Percentiles rank a stretch among this genome's conserved stretches.
These are phyloP conservation scores for Cyclophora albipunctata DNA, from an alignment of 2,888 invertebrate species.

Conservation along the genomic window DNA sequence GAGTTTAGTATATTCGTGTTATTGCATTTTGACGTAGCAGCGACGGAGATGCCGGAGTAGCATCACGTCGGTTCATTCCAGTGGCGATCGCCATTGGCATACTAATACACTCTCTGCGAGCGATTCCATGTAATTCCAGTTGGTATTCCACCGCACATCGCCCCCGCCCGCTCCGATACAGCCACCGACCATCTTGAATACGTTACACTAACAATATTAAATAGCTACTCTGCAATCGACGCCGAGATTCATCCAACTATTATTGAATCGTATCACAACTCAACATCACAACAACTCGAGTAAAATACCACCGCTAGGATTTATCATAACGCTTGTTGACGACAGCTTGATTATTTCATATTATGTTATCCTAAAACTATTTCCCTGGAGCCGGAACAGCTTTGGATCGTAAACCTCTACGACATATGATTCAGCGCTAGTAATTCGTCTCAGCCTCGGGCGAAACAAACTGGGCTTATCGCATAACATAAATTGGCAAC, in stretches of 20 bases:
- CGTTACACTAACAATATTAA: conserved; percentile 43
- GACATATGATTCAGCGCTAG: conserved; percentile 48
- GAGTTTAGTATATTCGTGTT: conserved; percentile 45
- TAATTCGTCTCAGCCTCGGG: conserved; percentile 55
- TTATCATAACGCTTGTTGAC: background rate
- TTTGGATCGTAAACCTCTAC: conserved; percentile 31
- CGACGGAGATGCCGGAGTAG: conserved; percentile 34
- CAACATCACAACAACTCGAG: too few relatives aligned
- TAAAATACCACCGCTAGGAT: too few relatives aligned
- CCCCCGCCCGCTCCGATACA: conserved; percentile 33
- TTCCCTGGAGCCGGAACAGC: conserved; percentile 23
- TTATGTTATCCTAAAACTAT: conserved; percentile 17
- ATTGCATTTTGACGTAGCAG: conserved; percentile 59
- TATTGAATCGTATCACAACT: background rate
- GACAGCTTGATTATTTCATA: conserved; percentile 4
- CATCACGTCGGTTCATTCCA: conserved; percentile 70
- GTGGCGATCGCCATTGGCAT: conserved; percentile 59
- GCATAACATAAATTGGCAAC: conserved; percentile 72
- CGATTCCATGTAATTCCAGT: conserved; percentile 62
- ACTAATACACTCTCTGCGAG: conserved; percentile 63
- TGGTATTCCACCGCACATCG: conserved; percentile 38
- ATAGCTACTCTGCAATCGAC: conserved; percentile 22
- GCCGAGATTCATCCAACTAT: conserved; percentile 10
- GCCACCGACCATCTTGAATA: conserved; percentile 64
- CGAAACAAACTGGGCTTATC: conserved; percentile 73